phyloP scores from a whole-genome alignment of 1,140 invertebrate species.

The Heliconius hermathena region DNA sequence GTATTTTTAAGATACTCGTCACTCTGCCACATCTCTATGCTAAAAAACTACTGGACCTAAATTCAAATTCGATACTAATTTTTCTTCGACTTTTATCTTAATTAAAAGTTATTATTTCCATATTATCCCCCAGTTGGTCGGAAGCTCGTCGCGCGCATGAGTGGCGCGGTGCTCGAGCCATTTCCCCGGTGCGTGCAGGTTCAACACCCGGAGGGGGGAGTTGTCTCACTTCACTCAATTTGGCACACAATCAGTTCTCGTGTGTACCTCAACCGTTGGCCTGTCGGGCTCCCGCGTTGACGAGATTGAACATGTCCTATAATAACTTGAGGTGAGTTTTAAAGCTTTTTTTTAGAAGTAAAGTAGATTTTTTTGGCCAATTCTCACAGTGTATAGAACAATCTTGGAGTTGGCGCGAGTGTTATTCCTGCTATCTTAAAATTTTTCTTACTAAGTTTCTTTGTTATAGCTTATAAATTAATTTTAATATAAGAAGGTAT shows the following conservation, averaged over 20 bases:
- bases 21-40: not conserved
- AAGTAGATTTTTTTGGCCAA: too few species aligned
- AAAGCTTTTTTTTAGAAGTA: not conserved
- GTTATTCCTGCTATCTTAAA: too few species aligned
- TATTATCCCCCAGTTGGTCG: constrained; percentile 49
- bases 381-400: too few species aligned
- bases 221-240: constrained; percentile 89
- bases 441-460: not conserved
- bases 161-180: constrained; percentile 83
- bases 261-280: constrained; percentile 93
- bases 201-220: constrained; percentile 83
- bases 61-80: not conserved
- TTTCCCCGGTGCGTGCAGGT: constrained; percentile 86
- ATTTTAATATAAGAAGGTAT: not conserved
- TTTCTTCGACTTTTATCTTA: too few species aligned
- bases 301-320: constrained; percentile 94
- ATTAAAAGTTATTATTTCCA: too few species aligned
- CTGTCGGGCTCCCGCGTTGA: constrained; percentile 93
- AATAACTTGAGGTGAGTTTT: constrained; percentile 85
- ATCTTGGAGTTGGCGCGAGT: too few species aligned
- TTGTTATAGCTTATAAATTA: not conserved
- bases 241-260: constrained; percentile 95
- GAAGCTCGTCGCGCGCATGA: constrained; percentile 86
- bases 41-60: not conserved
- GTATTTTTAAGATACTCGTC: too few species aligned